Evolutionary conservation across 2,888 invertebrate species (phyloP).

Genomic region (Deilephila elpenor): DNA sequence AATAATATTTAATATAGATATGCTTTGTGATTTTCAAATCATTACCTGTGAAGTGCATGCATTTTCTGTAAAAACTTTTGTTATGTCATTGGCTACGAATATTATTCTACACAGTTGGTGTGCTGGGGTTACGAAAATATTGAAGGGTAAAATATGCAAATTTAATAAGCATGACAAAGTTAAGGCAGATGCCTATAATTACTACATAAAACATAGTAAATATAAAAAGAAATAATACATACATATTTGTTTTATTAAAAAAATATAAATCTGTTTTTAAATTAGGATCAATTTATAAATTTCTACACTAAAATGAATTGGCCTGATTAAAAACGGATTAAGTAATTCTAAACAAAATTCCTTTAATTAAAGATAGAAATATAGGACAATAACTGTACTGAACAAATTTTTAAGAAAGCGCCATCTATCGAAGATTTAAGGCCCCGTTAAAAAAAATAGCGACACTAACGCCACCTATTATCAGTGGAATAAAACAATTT

Average conservation of each 20-base stretch:
- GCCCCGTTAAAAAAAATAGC: background rate
- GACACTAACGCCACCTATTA: background rate
- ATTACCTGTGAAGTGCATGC: background rate
- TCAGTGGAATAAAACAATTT: background rate
- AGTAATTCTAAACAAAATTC: background rate
- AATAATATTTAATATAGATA: background rate
- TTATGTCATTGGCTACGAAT: background rate
- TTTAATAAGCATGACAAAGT: constrained; percentile 1
- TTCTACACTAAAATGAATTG: constrained; percentile 2
- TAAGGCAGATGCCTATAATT: background rate
- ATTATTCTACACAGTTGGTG: background rate
- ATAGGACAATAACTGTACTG: background rate
- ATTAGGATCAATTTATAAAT: background rate
- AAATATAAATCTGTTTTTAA: background rate
- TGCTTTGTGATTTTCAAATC: background rate
- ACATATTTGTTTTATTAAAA: constrained; percentile 4
- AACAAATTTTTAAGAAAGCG: background rate
- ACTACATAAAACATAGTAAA: background rate
- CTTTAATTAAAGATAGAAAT: background rate
- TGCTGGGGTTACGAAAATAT: background rate
- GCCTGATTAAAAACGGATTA: background rate
- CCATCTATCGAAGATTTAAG: background rate
- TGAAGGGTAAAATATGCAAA: background rate
- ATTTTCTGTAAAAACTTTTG: background rate
- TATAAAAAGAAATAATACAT: background rate